A percentile compares a stretch with the other conserved stretches of the same genome.
Conservation (phyloP, 2,888 invertebrate species). For the Itoplectis maculator region DNA sequence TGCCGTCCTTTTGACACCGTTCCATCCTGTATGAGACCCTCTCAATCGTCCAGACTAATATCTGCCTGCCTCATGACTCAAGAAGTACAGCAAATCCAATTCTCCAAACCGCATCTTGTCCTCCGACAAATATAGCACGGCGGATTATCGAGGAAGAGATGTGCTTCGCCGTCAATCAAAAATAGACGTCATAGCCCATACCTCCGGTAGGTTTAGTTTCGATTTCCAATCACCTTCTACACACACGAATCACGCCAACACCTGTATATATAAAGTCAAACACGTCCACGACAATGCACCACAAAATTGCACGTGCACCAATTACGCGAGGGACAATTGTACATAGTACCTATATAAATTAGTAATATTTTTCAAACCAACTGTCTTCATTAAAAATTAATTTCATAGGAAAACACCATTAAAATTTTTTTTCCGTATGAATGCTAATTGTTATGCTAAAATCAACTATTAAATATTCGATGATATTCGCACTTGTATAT, state of each 20-base stretch:
- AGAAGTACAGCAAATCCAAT: background rate
- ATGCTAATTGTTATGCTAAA: too few species aligned
- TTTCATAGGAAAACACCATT: too few species aligned
- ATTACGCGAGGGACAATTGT: background rate
- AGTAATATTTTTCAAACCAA: too few species aligned
- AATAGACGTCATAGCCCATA: conserved; percentile 17
- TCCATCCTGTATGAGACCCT: background rate
- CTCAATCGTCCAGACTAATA: background rate
- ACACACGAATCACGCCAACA: conserved; percentile 38
- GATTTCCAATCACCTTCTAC: conserved; percentile 39
- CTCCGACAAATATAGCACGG: conserved; percentile 1
- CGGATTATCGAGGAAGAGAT: conserved; percentile 31
- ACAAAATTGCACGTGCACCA: conserved; percentile 30
- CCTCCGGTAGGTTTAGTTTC: conserved; percentile 45
- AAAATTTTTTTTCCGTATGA: too few species aligned
- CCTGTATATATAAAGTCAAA: conserved; percentile 19
- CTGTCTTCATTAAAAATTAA: too few species aligned
- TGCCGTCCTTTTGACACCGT: background rate
- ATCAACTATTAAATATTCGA: too few species aligned
- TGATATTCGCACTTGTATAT: conserved; percentile 33
- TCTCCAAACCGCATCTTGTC: background rate
- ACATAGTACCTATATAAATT: too few species aligned
- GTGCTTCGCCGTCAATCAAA: conserved; percentile 13
- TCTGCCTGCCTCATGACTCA: background rate
- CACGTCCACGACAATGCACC: conserved; percentile 14